Evolutionary conservation across 2,113 vertebrate species (phyloP).

Genomic region (Semnornis frantzii): DNA sequence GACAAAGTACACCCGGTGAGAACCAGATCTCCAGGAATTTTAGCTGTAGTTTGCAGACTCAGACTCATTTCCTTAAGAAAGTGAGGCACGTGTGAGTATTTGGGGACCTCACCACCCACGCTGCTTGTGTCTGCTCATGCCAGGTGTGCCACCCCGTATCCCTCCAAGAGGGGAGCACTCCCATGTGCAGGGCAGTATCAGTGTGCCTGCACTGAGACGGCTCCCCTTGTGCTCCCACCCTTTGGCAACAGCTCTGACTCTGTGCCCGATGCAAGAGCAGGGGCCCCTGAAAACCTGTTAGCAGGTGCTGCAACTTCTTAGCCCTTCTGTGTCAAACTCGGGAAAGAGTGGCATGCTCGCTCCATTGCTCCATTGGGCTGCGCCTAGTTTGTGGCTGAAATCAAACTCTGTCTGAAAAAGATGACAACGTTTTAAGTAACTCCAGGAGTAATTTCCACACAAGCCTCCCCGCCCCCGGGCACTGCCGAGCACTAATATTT

Average conservation of each 20-base stretch:
- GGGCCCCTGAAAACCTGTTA: neutral
- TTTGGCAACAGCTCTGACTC: neutral
- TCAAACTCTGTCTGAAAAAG: neutral
- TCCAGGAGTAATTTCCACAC: neutral
- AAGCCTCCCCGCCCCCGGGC: neutral
- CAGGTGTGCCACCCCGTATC: neutral
- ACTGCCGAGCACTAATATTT: neutral
- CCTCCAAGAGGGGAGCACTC: too few species aligned
- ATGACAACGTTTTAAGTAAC: neutral
- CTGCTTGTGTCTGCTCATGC: too few species aligned
- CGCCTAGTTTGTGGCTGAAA: neutral
- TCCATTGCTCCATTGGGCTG: rapidly evolving
- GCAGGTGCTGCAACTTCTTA: neutral
- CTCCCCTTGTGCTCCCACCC: neutral
- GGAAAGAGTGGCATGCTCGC: neutral
- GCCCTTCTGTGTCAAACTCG: neutral
- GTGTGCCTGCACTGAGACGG: rapidly evolving
- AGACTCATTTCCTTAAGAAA: neutral
- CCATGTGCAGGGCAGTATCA: rapidly evolving
- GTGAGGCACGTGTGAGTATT: neutral
- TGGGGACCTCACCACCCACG: neutral
- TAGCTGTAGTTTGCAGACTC: neutral
- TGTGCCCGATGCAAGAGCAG: rapidly evolving
- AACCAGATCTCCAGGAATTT: neutral
- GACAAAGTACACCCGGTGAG: neutral